phyloP scores from a whole-genome alignment of 1,140 invertebrate species.

The Radopholus similis region DNA sequence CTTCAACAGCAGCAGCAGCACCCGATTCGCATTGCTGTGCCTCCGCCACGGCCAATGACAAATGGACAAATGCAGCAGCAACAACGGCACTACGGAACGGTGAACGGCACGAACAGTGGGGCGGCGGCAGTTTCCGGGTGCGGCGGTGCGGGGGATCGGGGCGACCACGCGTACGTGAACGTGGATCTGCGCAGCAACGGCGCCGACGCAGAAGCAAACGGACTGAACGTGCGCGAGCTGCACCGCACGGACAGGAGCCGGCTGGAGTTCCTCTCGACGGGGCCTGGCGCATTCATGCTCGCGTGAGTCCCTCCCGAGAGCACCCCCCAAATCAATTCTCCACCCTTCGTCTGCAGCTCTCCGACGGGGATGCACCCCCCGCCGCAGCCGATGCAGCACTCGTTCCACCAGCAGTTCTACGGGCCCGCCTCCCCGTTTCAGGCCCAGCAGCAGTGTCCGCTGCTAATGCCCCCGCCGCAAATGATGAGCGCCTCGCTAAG shows the following conservation, averaged over 20 bases:
- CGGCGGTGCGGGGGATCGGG: constrained; percentile 23
- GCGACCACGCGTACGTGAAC: constrained; percentile 48
- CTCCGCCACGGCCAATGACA: constrained; percentile 1
- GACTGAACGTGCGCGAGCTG: constrained; percentile 16
- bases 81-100: neutral
- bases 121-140: constrained; percentile 7
- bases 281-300: constrained; percentile 24
- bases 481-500: neutral
- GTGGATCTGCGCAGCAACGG: constrained; percentile 29
- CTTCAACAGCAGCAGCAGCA: neutral
- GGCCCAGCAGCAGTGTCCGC: neutral
- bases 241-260: constrained; percentile 25
- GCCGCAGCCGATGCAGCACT: neutral
- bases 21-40: neutral
- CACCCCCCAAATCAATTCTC: no score
- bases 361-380: no score
- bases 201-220: neutral
- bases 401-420: no score
- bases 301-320: neutral
- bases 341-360: no score
- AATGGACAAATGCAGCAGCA: neutral
- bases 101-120: neutral
- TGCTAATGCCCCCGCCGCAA: neutral
- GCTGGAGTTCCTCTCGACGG: constrained; percentile 24
- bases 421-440: neutral